A percentile compares a stretch with the other conserved stretches of the same genome.
These are phyloP conservation scores for Hippotragus niger DNA, from an alignment of 2,113 vertebrate species.

Conservation along the genomic window DNA sequence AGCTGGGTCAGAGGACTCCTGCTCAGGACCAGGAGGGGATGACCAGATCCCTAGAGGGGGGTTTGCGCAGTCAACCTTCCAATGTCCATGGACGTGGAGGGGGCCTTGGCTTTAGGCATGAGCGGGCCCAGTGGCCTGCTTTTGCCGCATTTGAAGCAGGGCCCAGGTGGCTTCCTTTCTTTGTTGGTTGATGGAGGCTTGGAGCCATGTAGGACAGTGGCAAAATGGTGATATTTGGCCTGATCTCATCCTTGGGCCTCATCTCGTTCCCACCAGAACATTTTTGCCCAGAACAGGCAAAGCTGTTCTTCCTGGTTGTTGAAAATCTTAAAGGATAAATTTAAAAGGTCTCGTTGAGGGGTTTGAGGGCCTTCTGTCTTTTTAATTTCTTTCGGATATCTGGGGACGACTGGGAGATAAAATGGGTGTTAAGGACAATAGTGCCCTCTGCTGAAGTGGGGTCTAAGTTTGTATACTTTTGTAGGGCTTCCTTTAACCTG, in stretches of 20 bases:
- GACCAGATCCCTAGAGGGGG: fast-evolving
- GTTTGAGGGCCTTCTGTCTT: not conserved
- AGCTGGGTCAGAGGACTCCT: not conserved
- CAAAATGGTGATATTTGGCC: not conserved
- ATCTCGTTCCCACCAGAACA: not conserved
- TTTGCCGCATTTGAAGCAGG: not conserved
- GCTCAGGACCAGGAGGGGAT: not conserved
- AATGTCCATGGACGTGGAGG: not conserved
- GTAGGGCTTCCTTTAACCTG: not conserved
- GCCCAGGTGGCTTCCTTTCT: not conserved
- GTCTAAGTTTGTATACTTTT: not conserved
- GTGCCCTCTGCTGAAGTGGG: not conserved
- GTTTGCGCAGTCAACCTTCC: not conserved
- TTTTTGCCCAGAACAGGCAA: no score
- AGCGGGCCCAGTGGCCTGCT: not conserved
- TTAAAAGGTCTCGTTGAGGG: not conserved
- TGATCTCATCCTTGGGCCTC: not conserved
- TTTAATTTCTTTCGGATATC: not conserved
- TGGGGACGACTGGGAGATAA: not conserved
- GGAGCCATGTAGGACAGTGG: not conserved
- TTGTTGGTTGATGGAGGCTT: not conserved
- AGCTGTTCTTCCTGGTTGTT: not conserved
- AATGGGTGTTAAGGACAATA: not conserved
- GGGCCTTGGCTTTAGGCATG: not conserved
- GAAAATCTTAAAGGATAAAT: not conserved